Evolutionary conservation across 92 coral and sea anemone genomes (phyloP), one percentile per base, ranked within the genome.

Genomic region (Bergia puertoricense): DNA sequence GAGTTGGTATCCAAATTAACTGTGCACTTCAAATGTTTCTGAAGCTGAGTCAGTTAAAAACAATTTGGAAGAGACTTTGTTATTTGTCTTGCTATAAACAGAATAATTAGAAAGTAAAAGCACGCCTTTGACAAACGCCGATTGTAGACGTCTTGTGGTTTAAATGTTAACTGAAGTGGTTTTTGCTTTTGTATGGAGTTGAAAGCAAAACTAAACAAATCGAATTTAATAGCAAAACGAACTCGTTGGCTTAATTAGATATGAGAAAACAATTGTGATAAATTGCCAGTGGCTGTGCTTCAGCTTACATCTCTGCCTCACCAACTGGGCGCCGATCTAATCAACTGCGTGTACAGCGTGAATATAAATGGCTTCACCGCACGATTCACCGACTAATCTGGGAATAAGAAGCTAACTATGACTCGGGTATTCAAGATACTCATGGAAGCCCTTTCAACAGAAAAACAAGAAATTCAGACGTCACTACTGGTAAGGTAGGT

Each of bases 281-380:
- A 62, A 62, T 22, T 62, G 69, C 69, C 69, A 62, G 20, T 62
- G 30, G 69, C 69, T 62, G 69, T 16, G 69, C 69, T 62, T 6
- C 69, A 16, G 69, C 23, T 62, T 62, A 62, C n/a, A 18, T 48
- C 68, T 16, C 68, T 20, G 23, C 23, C 68, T 16, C 68, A 62
- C 68, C 68, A 62, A 62, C 69, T 22, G 69, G 69, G 69, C 69
- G 69, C 69, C 69, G 69, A 62, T 62, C 69, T 62, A 62, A 62
- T 62, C 69, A 62, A 20, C 69, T 62, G 69, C 69, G 6, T 62
- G 2, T 62, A 62, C 69, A 22, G 23, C 69, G 30, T 23, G n/a
- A 62, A 22, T 1, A 18, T 62, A 62, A 62, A 62, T 18, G 69
- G 69, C 18, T 23, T 62, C 69, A 62, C 69, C 69, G 20, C 69